Evolutionary conservation across 2,113 vertebrate genomes (phyloP).

Genomic region (Mobula hypostoma): DNA sequence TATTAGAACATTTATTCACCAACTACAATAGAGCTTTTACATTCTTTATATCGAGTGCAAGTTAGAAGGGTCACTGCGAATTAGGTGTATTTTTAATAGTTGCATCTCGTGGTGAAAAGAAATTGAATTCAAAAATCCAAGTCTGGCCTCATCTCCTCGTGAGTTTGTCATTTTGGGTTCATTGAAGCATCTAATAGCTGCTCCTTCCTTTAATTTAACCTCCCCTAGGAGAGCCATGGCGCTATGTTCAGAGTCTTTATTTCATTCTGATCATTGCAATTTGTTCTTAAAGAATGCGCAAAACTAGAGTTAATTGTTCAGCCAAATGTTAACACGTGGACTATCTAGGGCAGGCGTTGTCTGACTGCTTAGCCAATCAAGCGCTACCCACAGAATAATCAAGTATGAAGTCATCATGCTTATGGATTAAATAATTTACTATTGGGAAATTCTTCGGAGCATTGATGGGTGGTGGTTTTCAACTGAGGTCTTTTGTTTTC

Average conservation of each 20-base stretch:
- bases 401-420: background rate
- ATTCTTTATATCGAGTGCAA: too few relatives aligned
- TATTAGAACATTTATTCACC: background rate
- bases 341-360: background rate
- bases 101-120: background rate
- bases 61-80: too few relatives aligned
- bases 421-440: background rate
- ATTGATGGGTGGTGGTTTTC: too few relatives aligned
- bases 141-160: too few relatives aligned
- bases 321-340: background rate
- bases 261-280: background rate
- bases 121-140: background rate
- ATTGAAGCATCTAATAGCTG: background rate
- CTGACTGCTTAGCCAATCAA: background rate
- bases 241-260: background rate
- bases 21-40: background rate
- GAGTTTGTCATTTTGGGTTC: background rate
- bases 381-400: background rate
- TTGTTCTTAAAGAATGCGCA: background rate
- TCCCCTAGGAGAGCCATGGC: too few relatives aligned
- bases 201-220: background rate
- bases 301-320: background rate
- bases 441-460: too few relatives aligned
- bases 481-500: too few relatives aligned
- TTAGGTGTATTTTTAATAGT: too few relatives aligned